Percentiles rank a stretch among this genome's conserved stretches.
These are phyloP conservation scores for Sinella curviseta DNA, from an alignment of 1,140 invertebrate species.

Conservation along the genomic window DNA sequence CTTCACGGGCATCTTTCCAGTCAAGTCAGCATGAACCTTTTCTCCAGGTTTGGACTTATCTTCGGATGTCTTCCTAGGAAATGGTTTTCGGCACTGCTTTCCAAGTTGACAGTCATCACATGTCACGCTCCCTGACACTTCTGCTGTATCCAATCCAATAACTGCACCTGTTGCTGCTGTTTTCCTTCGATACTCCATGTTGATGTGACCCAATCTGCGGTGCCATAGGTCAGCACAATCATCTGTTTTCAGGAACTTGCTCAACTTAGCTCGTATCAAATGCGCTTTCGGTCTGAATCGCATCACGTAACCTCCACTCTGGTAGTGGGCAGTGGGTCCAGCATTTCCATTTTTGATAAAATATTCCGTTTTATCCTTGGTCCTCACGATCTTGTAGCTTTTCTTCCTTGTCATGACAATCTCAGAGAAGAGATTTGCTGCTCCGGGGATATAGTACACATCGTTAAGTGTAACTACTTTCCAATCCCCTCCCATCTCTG, in stretches of 20 bases:
- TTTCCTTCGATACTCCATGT: not conserved
- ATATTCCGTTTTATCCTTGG: not conserved
- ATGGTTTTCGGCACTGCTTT: not conserved
- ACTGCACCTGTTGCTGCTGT: not conserved
- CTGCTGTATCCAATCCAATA: not conserved
- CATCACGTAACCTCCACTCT: not conserved
- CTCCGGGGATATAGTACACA: conserved; percentile 23
- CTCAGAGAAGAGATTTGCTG: conserved; percentile 33
- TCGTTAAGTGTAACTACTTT: not conserved
- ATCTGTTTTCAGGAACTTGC: not conserved
- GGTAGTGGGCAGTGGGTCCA: not conserved
- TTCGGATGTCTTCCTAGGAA: not conserved
- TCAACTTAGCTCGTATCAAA: not conserved
- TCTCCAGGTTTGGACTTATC: conserved; percentile 40
- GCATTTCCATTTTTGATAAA: not conserved
- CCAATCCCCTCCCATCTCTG: not conserved
- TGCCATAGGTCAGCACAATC: not conserved
- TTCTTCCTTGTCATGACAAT: not conserved
- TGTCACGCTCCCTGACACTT: not conserved
- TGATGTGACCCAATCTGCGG: not conserved
- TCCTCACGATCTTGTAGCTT: not conserved
- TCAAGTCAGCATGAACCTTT: conserved; percentile 55
- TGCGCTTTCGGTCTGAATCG: not conserved
- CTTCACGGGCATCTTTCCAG: conserved; percentile 54
- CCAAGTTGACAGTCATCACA: not conserved